A percentile compares a stretch with the other conserved stretches of the same genome.
Conservation (phyloP, 30 jellyfish, hydroid and myxozoan genomes). For the Chrysaora quinquecirrha region DNA sequence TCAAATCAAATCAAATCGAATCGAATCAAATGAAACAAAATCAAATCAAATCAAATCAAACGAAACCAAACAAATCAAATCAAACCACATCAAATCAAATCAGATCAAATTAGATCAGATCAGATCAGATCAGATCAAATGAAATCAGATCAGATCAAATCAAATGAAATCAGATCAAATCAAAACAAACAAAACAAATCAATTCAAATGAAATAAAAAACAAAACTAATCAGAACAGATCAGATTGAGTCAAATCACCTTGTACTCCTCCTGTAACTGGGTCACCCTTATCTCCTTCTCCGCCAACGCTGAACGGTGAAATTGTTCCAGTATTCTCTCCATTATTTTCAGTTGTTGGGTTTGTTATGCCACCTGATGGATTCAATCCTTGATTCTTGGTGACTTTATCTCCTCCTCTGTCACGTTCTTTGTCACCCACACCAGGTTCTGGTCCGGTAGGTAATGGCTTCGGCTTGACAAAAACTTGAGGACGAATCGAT, state of each 20-base stretch:
- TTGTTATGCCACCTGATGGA: slow-evolving; percentile 60
- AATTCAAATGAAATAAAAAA: no score
- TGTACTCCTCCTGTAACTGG: slow-evolving; percentile 68
- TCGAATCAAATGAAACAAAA: no score
- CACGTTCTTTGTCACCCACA: slow-evolving; percentile 54
- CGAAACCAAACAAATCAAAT: no score
- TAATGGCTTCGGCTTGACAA: slow-evolving; percentile 7
- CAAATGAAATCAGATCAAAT: no score
- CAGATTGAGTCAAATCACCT: slow-evolving; percentile 34
- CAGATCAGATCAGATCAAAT: no score
- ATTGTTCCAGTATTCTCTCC: slow-evolving; percentile 65
- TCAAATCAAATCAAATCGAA: no score
- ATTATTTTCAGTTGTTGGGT: slow-evolving; percentile 47
- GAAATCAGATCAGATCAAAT: no score
- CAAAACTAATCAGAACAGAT: no score
- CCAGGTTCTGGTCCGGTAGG: slow-evolving; percentile 49
- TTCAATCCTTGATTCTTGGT: slow-evolving; percentile 46
- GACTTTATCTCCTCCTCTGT: slow-evolving; percentile 69
- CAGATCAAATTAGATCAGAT: no score
- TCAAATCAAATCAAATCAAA: no score
- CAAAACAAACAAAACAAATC: no score
- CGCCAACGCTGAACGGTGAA: slow-evolving; percentile 33
- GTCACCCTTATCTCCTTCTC: slow-evolving; percentile 60
- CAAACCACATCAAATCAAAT: no score
- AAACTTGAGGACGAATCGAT: neutral